A percentile compares a stretch with the other conserved stretches of the same genome.
These are phyloP conservation scores for Myrmecobius fasciatus DNA, from an alignment of 2,113 vertebrate species.

Conservation along the genomic window DNA sequence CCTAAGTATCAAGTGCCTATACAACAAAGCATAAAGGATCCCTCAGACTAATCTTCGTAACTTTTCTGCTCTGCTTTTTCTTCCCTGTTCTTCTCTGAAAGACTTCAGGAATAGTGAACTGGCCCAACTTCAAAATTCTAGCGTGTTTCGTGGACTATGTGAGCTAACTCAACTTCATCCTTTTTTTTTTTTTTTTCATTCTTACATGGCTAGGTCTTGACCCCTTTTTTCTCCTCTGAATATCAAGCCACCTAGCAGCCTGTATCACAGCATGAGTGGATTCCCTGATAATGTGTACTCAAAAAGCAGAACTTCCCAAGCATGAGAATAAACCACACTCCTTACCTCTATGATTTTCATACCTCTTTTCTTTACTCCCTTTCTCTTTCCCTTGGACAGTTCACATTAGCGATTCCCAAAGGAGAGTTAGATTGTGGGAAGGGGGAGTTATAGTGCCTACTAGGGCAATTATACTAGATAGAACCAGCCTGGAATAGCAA, in stretches of 20 bases:
- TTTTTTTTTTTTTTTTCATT: too few species aligned
- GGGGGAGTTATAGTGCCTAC: neutral
- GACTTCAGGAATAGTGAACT: neutral
- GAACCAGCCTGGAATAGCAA: neutral
- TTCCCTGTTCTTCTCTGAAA: neutral
- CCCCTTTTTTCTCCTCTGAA: neutral
- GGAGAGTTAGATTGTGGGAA: neutral
- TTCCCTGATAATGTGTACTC: neutral
- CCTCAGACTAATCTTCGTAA: neutral
- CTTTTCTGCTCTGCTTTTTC: neutral
- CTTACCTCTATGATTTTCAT: neutral
- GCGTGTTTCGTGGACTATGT: neutral
- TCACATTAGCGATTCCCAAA: neutral
- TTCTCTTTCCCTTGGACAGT: neutral
- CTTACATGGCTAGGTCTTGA: neutral
- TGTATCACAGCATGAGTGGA: slow-evolving; percentile 9
- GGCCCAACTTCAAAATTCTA: neutral
- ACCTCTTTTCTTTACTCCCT: neutral
- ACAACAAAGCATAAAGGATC: neutral
- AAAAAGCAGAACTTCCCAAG: neutral
- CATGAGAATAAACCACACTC: neutral
- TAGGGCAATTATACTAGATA: neutral
- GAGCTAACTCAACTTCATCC: neutral
- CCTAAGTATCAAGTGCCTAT: neutral
- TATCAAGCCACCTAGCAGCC: neutral